Conservation (phyloP, 92 coral and sea anemone genomes). For the Blastomussa wellsi region DNA sequence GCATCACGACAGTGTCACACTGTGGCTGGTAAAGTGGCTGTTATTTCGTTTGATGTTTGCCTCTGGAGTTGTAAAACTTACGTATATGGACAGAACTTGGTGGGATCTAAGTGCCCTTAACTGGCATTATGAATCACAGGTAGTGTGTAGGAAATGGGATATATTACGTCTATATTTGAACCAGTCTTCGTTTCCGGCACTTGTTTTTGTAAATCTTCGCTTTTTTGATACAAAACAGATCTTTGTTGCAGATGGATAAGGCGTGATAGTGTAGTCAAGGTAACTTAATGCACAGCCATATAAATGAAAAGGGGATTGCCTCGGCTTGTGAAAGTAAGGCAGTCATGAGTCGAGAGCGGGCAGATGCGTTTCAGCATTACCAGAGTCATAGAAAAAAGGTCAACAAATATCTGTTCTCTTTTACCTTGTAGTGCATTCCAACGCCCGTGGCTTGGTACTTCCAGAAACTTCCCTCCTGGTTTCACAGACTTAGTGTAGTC, state of each 20-base stretch:
- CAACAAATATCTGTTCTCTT: background rate
- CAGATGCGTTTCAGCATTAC: background rate
- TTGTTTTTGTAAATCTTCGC: too few species aligned
- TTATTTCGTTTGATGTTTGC: constrained; percentile 97
- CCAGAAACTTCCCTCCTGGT: constrained; percentile 89
- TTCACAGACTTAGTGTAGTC: constrained; percentile 88
- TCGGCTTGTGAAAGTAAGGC: too few species aligned
- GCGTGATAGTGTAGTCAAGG: too few species aligned
- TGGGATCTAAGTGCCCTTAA: constrained; percentile 90
- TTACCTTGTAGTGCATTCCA: constrained; percentile 80
- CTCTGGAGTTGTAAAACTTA: constrained; percentile 90
- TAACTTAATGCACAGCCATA: too few species aligned
- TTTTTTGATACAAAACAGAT: too few species aligned
- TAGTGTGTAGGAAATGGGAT: background rate
- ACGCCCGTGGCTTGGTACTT: constrained; percentile 93
- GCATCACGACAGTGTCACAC: constrained; percentile 71
- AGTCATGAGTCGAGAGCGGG: too few species aligned
- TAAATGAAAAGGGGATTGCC: too few species aligned
- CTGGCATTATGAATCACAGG: constrained; percentile 99
- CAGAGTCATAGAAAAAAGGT: background rate
- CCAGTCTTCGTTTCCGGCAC: too few species aligned
- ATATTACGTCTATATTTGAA: too few species aligned
- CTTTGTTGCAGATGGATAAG: too few species aligned
- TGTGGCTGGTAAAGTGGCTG: constrained; percentile 97
- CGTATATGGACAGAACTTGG: constrained; percentile 86